phyloP scores from a whole-genome alignment of 2,797 vertebrate species.

The Pipistrellus nathusii region DNA sequence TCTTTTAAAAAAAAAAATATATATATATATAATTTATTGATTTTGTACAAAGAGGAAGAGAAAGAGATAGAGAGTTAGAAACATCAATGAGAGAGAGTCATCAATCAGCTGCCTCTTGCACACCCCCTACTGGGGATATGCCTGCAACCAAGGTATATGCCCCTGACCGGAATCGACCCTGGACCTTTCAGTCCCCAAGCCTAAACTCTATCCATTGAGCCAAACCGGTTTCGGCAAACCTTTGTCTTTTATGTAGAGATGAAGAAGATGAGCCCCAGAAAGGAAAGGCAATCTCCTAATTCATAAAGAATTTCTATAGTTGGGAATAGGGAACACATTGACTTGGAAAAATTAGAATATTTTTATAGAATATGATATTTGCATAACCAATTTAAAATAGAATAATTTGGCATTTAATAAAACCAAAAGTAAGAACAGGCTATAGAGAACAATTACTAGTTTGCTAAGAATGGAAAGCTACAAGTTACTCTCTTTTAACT shows the following conservation, averaged over 20 bases:
- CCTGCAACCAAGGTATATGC: too few species aligned
- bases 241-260: slow-evolving; percentile 35
- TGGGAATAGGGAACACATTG: background rate
- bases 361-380: background rate
- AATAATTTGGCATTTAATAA: background rate
- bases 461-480: background rate
- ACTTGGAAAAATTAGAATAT: slow-evolving; percentile 13
- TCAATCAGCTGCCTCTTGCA: too few species aligned
- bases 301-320: slow-evolving; percentile 28
- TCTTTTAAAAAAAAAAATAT: too few species aligned
- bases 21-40: too few species aligned
- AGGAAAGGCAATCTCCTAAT: slow-evolving; percentile 36
- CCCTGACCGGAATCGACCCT: too few species aligned
- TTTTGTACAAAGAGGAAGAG: too few species aligned
- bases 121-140: too few species aligned
- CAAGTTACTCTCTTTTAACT: background rate
- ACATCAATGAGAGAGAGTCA: too few species aligned
- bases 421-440: background rate
- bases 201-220: too few species aligned
- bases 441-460: background rate
- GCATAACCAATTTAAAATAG: slow-evolving; percentile 38
- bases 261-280: background rate
- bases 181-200: too few species aligned
- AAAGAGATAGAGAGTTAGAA: too few species aligned
- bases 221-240: background rate